Evolutionary conservation across 2,113 vertebrate genomes (phyloP).

Genomic region (Psephotus haematonotus): DNA sequence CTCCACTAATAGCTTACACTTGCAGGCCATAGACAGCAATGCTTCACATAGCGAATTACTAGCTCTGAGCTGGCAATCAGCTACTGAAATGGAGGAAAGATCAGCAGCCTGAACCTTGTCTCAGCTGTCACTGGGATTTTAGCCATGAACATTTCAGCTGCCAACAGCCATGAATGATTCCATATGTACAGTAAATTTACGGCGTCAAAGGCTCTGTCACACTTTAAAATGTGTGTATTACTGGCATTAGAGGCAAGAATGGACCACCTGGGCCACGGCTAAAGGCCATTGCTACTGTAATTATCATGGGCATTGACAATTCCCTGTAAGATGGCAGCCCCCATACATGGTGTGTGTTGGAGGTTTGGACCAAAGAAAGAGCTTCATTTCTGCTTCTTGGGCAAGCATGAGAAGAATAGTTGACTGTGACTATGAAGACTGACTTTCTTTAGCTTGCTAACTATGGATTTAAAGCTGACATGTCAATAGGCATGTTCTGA

Average conservation of each 20-base stretch:
- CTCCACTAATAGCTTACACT: neutral
- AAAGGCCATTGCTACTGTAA: neutral
- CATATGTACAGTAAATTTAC: neutral
- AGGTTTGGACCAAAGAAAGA: neutral
- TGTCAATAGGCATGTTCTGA: neutral
- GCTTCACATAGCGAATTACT: neutral
- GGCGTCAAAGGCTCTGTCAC: neutral
- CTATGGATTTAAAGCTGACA: neutral
- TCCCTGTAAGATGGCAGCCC: neutral
- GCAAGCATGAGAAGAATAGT: neutral
- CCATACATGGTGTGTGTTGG: neutral
- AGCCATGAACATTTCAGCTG: constrained; percentile 1
- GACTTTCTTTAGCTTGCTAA: neutral
- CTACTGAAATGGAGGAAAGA: neutral
- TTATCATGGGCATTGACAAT: neutral
- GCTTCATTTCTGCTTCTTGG: neutral
- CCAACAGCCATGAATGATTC: constrained; percentile 5
- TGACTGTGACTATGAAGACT: neutral
- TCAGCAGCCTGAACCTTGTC: neutral
- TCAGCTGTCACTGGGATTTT: constrained; percentile 32
- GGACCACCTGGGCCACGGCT: neutral
- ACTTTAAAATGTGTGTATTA: neutral
- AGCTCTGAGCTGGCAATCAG: neutral
- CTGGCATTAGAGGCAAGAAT: neutral
- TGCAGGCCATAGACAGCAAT: neutral